Conservation (phyloP, 2,113 vertebrate genomes). For the Suricata suricatta region DNA sequence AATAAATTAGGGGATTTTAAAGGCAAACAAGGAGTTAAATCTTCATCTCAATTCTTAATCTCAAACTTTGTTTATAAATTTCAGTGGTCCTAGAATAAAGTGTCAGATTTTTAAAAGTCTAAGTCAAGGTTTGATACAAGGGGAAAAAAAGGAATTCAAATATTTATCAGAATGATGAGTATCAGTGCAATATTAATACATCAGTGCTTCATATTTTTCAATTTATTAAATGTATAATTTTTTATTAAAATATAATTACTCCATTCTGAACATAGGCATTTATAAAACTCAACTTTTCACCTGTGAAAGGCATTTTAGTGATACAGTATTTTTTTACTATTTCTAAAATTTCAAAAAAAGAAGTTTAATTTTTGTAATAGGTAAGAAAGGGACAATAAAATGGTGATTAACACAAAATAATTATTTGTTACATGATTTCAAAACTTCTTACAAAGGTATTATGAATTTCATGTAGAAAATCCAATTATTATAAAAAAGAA, state of each 20-base stretch:
- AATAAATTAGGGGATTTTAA: not conserved
- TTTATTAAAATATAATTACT: not conserved
- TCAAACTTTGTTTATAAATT: conserved; percentile 4
- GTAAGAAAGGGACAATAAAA: not conserved
- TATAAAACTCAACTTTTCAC: not conserved
- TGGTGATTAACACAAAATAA: not conserved
- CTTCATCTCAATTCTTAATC: not conserved
- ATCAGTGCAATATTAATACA: not conserved
- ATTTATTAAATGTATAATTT: not conserved
- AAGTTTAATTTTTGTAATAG: not conserved
- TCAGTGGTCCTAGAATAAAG: conserved; percentile 15
- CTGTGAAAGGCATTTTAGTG: not conserved
- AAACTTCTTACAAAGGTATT: not conserved
- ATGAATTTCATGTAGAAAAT: conserved; percentile 21
- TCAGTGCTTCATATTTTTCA: not conserved
- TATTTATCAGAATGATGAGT: not conserved
- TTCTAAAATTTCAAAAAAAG: not conserved
- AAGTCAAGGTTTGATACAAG: not conserved
- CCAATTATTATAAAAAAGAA: not conserved
- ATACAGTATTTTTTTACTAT: not conserved
- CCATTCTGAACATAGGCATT: not conserved
- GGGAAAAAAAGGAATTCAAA: not conserved
- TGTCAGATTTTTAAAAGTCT: not conserved
- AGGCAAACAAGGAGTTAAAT: not conserved
- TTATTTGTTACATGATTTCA: not conserved